Evolutionary conservation across 2,888 invertebrate genomes (phyloP), one percentile per base, ranked within the genome.

Genomic region (Leptarthrus brevirostris): DNA sequence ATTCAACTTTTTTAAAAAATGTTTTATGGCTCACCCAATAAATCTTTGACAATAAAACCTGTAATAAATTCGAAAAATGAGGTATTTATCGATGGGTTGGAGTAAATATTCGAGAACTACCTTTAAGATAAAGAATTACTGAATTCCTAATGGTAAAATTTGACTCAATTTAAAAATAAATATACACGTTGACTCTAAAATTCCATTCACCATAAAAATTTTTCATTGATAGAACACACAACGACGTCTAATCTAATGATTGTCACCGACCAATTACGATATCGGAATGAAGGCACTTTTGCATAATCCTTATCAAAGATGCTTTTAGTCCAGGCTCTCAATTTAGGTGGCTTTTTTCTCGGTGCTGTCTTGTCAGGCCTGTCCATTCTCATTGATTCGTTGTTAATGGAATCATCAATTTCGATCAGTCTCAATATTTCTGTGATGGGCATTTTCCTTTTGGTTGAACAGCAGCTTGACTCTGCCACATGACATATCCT

Each of bases 341-440:
- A 61, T 61, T n/a, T 40, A 16, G 12, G 30, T 10, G 18, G 30
- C n/a, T 36, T 18, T 36, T 64, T 6, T 44, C 44, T 20, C 44
- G 8, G n/a, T 44, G 22, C 44, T 64, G 14, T 36, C 22, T 64
- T 64, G 44, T 64, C 44, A 58, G 58, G 34, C 4, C 58, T 58
- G 58, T 58, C 58, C 58, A 58, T 58, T 36, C 58, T 36, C 44
- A 3, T 44, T 44, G 64, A 64, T 64, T 44, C 44, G 30, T 24
- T 20, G 14, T 24, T 44, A 64, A 44, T 44, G 12, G 44, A 44
- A 64, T 64, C 64, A 56, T 56, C 30, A 56, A 30, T 30, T 64
- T 64, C 22, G 12, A 22, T 22, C 3, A 3, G 10, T 44, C 8
- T 24, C 40, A 64, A 44, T 12, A 40, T 44, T 44, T 4, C 44